A percentile compares a stretch with the other conserved stretches of the same genome.
Evolutionary conservation across 1,140 invertebrate species (phyloP).

Genomic region (Bradysia coprophila): DNA sequence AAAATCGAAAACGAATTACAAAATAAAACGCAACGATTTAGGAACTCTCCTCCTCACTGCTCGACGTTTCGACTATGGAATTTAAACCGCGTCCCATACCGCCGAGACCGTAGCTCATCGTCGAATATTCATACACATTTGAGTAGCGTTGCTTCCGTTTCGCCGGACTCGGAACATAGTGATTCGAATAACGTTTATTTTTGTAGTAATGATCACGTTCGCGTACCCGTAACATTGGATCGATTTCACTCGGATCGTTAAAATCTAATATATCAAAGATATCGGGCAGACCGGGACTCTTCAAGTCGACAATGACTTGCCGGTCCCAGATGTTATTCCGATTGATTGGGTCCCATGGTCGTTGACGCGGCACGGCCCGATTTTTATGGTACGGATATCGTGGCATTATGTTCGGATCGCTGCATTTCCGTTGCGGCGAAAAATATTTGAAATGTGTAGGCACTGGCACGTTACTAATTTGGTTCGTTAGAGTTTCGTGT

Average conservation of each 20-base stretch:
- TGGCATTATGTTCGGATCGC: conserved; percentile 11
- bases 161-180: conserved; percentile 22
- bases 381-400: conserved; percentile 18
- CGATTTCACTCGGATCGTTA: conserved; percentile 23
- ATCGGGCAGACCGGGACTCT: conserved; percentile 21
- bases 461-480: conserved; percentile 15
- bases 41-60: no score
- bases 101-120: no score
- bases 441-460: conserved; percentile 21
- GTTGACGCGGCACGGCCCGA: conserved; percentile 16
- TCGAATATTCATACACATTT: conserved; percentile 23
- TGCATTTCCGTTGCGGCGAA: conserved; percentile 18
- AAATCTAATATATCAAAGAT: conserved; percentile 24
- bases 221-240: conserved; percentile 24
- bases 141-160: conserved; percentile 20
- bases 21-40: no score
- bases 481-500: conserved; percentile 11
- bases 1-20: no score
- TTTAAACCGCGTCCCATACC: no score
- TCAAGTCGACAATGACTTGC: conserved; percentile 21
- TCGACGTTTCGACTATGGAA: no score
- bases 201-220: no score
- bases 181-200: conserved; percentile 25
- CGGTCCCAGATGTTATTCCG: no score
- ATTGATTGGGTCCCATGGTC: conserved; percentile 14